These are phyloP conservation scores for Haliaeetus leucogaster DNA, from an alignment of 2,113 vertebrate species.

Conservation along the genomic window DNA sequence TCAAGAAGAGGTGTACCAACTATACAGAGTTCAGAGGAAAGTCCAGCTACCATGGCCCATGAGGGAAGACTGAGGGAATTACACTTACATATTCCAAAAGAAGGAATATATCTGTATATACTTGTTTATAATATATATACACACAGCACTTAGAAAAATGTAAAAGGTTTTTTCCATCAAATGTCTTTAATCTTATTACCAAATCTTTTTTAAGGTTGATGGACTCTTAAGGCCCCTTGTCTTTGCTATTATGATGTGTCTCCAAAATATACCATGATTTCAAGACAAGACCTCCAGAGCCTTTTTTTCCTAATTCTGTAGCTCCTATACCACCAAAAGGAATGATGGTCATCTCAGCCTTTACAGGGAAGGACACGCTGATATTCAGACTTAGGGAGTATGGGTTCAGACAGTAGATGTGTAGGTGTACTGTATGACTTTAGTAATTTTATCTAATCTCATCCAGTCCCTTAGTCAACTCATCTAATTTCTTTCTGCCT, in stretches of 20 bases:
- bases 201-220: background rate
- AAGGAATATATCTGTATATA: background rate
- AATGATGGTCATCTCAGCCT: background rate
- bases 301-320: background rate
- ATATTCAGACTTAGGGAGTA: background rate
- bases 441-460: background rate
- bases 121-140: background rate
- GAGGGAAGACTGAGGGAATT: background rate
- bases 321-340: background rate
- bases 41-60: background rate
- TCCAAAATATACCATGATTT: background rate
- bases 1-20: background rate
- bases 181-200: background rate
- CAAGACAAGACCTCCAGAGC: background rate
- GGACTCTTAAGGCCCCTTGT: background rate
- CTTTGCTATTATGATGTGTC: rapidly evolving
- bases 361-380: background rate
- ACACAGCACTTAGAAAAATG: background rate
- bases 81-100: background rate
- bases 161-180: rapidly evolving
- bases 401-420: background rate
- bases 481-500: background rate
- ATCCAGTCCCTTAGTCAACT: background rate
- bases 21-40: background rate
- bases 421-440: background rate